phyloP scores from a whole-genome alignment of 92 coral and sea anemone species.

The Epizoanthus scotinus region DNA sequence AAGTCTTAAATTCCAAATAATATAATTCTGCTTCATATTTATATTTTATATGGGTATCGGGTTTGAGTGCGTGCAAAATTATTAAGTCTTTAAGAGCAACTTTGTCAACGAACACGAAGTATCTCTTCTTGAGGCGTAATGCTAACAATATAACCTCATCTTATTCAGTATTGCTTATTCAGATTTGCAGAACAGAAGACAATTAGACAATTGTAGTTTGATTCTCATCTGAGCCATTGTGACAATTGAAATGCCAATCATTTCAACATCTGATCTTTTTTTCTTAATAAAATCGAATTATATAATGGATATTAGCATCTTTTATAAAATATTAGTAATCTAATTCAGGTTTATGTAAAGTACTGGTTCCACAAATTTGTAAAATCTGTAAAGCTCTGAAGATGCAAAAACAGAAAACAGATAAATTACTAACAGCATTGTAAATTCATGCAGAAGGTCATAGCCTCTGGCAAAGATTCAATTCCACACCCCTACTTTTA shows the following conservation, averaged over 20 bases:
- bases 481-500: not conserved
- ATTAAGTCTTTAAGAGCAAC: too few species aligned
- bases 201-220: not conserved
- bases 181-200: not conserved
- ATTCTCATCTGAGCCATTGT: constrained; percentile 7
- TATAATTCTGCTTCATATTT: too few species aligned
- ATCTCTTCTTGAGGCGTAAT: too few species aligned
- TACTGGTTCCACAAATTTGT: not conserved
- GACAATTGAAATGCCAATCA: constrained; percentile 21
- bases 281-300: not conserved
- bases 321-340: not conserved
- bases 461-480: constrained; percentile 18
- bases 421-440: not conserved
- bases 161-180: constrained; percentile 3
- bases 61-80: too few species aligned
- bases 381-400: not conserved
- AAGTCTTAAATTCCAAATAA: too few species aligned
- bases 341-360: not conserved
- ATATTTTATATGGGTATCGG: too few species aligned
- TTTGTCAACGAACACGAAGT: too few species aligned
- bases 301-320: not conserved
- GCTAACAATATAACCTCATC: not conserved
- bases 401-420: constrained; percentile 8
- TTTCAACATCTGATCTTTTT: not conserved
- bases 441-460: not conserved